Evolutionary conservation across 2,797 vertebrate genomes (phyloP).

Genomic region (Okamejei kenojei): DNA sequence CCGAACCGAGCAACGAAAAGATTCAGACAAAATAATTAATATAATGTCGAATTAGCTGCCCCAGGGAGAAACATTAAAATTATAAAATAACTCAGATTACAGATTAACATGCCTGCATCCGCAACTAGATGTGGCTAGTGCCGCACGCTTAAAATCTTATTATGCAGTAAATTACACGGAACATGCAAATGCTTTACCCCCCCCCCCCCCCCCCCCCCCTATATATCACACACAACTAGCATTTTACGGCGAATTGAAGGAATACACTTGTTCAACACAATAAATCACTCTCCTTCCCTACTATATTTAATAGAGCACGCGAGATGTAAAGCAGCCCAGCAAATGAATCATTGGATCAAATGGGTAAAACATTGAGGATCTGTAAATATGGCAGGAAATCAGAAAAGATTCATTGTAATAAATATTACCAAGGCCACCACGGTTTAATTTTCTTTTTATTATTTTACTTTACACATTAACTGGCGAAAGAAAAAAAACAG

Average conservation of each 20-base stretch:
- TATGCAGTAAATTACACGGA: neutral
- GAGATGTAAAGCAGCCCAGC: too few species aligned
- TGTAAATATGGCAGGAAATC: neutral
- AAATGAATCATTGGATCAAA: neutral
- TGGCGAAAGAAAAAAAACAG: slow-evolving; percentile 34
- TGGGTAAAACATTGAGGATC: too few species aligned
- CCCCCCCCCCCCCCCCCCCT: too few species aligned
- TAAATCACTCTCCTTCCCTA: neutral
- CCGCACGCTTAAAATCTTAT: neutral
- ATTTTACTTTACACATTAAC: slow-evolving; percentile 34
- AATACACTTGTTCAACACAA: neutral
- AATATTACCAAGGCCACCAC: neutral
- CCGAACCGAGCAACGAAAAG: neutral
- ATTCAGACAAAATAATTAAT: neutral
- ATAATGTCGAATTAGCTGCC: neutral
- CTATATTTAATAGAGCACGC: neutral
- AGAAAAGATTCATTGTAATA: neutral
- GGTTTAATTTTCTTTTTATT: slow-evolving; percentile 22
- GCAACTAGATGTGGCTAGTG: neutral
- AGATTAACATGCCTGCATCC: neutral
- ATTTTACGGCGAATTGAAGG: neutral
- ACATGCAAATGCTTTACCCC: neutral
- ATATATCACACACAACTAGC: neutral
- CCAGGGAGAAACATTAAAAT: neutral
- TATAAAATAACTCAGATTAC: neutral